Evolutionary conservation across 2,113 vertebrate species (phyloP).

Genomic region (Acinonyx jubatus): DNA sequence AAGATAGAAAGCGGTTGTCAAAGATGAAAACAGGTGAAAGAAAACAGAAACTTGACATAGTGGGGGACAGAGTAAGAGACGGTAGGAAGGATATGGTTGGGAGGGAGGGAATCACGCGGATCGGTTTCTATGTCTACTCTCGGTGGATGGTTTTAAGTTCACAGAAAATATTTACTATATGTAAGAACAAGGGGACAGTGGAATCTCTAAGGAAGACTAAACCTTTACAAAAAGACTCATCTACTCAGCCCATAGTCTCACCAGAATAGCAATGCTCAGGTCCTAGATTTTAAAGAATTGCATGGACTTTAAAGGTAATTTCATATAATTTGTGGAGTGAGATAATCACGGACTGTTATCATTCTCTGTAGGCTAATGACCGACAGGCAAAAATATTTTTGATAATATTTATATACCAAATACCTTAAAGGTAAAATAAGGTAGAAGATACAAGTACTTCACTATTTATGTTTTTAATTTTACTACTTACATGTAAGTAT

Average conservation of each 20-base stretch:
- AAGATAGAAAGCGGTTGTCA: background rate
- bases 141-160: background rate
- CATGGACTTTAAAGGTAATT: background rate
- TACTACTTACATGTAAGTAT: background rate
- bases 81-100: background rate
- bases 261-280: background rate
- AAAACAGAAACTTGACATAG: background rate
- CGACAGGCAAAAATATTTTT: background rate
- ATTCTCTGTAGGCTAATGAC: background rate
- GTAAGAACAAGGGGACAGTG: background rate
- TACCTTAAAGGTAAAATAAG: slow-evolving; percentile 8
- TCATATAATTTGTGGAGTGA: background rate
- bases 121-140: background rate
- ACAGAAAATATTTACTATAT: slow-evolving; percentile 8
- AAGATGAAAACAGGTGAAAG: background rate
- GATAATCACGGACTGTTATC: background rate
- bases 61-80: background rate
- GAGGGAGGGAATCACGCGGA: background rate
- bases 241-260: background rate
- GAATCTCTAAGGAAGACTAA: background rate
- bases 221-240: slow-evolving; percentile 2
- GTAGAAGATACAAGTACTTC: slow-evolving; percentile 1
- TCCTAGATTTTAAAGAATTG: slow-evolving; percentile 37
- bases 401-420: slow-evolving; percentile 20
- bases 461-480: background rate